Evolutionary conservation across 2,888 invertebrate genomes (phyloP).

Genomic region (Lasius fuliginosus): DNA sequence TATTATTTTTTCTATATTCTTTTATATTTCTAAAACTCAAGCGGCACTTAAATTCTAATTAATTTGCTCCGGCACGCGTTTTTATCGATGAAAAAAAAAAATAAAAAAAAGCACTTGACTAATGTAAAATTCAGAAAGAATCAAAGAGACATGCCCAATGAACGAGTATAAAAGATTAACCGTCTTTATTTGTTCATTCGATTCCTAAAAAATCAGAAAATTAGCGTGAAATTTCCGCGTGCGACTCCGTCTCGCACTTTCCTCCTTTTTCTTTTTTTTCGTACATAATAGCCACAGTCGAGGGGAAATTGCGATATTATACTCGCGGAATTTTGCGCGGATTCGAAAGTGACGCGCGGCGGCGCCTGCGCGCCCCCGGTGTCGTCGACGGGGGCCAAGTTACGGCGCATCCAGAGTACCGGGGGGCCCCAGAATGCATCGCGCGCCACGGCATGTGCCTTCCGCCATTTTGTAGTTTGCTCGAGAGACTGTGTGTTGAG

Average conservation of each 20-base stretch:
- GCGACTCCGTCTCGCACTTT: background rate
- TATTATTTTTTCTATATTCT: background rate
- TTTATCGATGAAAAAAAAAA: no score
- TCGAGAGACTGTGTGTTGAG: slow-evolving; percentile 90
- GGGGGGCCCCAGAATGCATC: slow-evolving; percentile 87
- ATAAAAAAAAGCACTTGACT: no score
- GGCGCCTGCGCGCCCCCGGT: slow-evolving; percentile 23
- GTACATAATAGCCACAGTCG: background rate
- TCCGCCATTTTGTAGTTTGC: slow-evolving; percentile 90
- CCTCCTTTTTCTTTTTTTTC: no score
- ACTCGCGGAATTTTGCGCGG: background rate
- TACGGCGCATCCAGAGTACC: slow-evolving; percentile 71
- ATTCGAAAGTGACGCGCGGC: slow-evolving; percentile 24
- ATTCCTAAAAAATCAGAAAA: background rate
- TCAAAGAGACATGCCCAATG: no score
- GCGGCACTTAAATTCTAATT: background rate
- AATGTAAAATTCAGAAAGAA: no score
- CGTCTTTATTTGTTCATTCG: background rate
- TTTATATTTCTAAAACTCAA: background rate
- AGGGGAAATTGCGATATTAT: background rate
- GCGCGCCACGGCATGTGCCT: slow-evolving; percentile 89
- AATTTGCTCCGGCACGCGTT: no score
- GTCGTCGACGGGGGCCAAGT: slow-evolving; percentile 43
- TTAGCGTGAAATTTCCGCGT: background rate
- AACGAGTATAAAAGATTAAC: background rate